Base-by-base conservation (phyloP, 35 echinoderm and acorn worm species). In the Patiria miniata region DNA sequence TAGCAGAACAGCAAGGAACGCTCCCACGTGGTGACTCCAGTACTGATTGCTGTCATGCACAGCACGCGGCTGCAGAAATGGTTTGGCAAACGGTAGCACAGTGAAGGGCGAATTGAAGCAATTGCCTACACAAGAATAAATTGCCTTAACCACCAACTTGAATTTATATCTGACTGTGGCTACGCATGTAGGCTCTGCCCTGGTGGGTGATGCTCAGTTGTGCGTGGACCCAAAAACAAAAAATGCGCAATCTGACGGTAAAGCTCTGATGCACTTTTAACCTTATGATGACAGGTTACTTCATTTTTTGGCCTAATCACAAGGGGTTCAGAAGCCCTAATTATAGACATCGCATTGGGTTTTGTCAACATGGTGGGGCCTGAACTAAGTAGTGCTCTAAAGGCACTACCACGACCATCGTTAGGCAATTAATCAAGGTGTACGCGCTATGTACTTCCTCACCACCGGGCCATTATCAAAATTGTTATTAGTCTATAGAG, bases 401-500 rank as follows among this genome's bases (percentile, higher is more conserved):
- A 14, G 65, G 65, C 65, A 73, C 65, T 73, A 73, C 29, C 26
- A 10, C 29, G 26, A 73, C 65, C 29, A 73, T 73, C 65, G 65
- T 30, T 28, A 30, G 65, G 65, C 65, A 73, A 73, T 73, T 73
- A 73, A 73, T 73, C 65, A 73, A 2, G 29, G 65, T 73, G 29
- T 73, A 73, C 65, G 29, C 34, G 26, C 34, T 30, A 2, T 73
- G 65, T 34, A 73, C 65, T 73, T 73, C 65, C 65, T 32, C 65
- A 61, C 58, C 23, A 26, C 65, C n/a, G 34, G 26, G 34, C 65
- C 65, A 73, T 73, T 73, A 73, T 73, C 65, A 26, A 73, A 73
- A 73, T 73, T 26, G 65, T 73, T 73, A 73, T 73, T 73, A 73
- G 65, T 73, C 65, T 73, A 23, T n/a, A n/a, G n/a, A n/a, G n/a